Conservation (phyloP, 2,113 vertebrate species). For the Ursus arctos region DNA sequence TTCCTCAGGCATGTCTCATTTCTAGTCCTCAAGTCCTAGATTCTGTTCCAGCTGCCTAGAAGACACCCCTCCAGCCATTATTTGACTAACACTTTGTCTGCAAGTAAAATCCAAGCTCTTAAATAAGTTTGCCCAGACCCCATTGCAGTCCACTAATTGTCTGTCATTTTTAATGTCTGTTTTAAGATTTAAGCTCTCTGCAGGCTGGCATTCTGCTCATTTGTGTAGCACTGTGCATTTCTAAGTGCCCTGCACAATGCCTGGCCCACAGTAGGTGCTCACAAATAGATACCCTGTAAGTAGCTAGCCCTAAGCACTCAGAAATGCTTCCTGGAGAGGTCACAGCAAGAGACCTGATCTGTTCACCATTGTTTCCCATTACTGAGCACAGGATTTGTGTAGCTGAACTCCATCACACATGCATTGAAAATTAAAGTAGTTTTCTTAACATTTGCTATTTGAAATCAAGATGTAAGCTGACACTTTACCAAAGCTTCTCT, state of each 20-base stretch:
- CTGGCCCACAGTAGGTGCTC: not conserved
- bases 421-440: not conserved
- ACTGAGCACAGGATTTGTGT: not conserved
- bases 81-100: not conserved
- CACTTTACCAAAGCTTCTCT: not conserved
- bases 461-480: not conserved
- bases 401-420: rapidly evolving
- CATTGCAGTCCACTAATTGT: not conserved
- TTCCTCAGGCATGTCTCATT: not conserved
- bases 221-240: not conserved
- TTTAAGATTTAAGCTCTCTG: not conserved
- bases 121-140: not conserved
- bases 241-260: not conserved
- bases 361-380: too few relatives aligned
- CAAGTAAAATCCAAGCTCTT: not conserved
- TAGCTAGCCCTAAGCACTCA: not conserved
- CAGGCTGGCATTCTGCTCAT: not conserved
- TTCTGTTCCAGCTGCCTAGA: not conserved
- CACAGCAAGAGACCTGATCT: not conserved
- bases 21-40: not conserved
- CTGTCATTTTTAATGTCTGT: not conserved
- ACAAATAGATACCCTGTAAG: not conserved
- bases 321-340: not conserved
- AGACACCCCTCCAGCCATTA: not conserved
- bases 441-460: not conserved